Evolutionary conservation across 1,140 invertebrate species (phyloP).

Genomic region (Cardiocondyla obscurior): DNA sequence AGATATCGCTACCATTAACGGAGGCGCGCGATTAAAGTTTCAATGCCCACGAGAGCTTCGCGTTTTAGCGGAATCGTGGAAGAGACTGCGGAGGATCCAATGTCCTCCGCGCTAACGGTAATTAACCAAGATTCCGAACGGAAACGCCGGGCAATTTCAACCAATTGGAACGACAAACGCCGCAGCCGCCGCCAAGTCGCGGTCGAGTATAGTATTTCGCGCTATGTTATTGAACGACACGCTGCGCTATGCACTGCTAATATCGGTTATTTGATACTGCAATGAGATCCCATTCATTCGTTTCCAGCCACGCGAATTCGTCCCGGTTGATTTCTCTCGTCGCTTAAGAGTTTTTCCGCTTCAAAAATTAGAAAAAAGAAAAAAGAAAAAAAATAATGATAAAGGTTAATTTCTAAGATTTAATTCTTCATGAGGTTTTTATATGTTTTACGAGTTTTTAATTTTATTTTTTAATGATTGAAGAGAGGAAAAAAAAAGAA

Average conservation of each 20-base stretch:
- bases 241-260: conserved; percentile 22
- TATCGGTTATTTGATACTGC: conserved; percentile 55
- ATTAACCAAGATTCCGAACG: conserved; percentile 71
- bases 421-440: neutral
- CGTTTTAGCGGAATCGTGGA: neutral
- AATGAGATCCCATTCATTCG: conserved; percentile 3
- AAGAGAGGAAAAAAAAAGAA: too few relatives aligned
- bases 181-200: neutral
- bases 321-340: conserved; percentile 2
- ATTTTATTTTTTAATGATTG: neutral
- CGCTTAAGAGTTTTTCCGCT: neutral
- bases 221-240: conserved; percentile 62
- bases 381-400: too few relatives aligned
- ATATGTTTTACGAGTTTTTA: neutral
- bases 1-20: conserved; percentile 46
- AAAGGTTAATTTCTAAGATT: neutral
- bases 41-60: conserved; percentile 11
- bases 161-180: conserved; percentile 68
- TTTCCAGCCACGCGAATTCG: neutral
- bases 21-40: conserved; percentile 50
- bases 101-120: conserved; percentile 41
- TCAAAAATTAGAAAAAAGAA: neutral
- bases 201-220: conserved; percentile 55
- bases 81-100: neutral
- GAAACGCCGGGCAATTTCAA: conserved; percentile 66